These are phyloP conservation scores for Chymomyza procnemis DNA, from an alignment of 2,888 invertebrate species.

Conservation along the genomic window DNA sequence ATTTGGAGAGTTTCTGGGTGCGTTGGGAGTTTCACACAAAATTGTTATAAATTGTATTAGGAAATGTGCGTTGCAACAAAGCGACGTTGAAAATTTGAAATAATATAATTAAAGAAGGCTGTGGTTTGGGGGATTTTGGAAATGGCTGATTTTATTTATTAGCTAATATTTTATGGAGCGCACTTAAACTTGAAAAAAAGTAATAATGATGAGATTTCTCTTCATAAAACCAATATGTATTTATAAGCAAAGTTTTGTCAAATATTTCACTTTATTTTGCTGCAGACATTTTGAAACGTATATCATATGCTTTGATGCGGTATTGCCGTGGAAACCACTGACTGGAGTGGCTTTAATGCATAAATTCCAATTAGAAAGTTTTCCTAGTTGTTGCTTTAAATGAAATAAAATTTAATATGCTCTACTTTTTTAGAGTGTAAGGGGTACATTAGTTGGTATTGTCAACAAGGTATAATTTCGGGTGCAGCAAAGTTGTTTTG, in stretches of 20 bases:
- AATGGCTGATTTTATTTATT: neutral
- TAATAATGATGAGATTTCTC: neutral
- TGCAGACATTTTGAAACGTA: neutral
- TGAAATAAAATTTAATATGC: constrained; percentile 4
- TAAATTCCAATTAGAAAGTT: constrained; percentile 38
- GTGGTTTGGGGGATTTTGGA: neutral
- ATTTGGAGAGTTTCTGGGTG: neutral
- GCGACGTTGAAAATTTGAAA: constrained; percentile 64
- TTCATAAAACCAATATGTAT: constrained; percentile 26
- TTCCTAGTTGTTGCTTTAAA: constrained; percentile 1
- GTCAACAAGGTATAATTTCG: no score
- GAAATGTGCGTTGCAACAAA: constrained; percentile 16
- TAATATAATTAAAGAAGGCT: constrained; percentile 76
- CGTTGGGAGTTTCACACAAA: constrained; percentile 30
- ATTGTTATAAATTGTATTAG: constrained; percentile 67
- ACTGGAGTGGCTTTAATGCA: constrained; percentile 18
- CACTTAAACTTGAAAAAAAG: constrained; percentile 6
- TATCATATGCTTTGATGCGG: constrained; percentile 10
- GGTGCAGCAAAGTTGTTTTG: no score
- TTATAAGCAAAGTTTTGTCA: constrained; percentile 8
- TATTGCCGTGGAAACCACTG: neutral
- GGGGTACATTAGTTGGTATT: no score
- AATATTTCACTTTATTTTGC: neutral
- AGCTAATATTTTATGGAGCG: neutral
- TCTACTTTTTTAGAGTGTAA: no score